A percentile compares a stretch with the other conserved stretches of the same genome.
These are phyloP conservation scores for Drosophila neocordata DNA, from an alignment of 1,140 invertebrate genomes.

Conservation along the genomic window DNA sequence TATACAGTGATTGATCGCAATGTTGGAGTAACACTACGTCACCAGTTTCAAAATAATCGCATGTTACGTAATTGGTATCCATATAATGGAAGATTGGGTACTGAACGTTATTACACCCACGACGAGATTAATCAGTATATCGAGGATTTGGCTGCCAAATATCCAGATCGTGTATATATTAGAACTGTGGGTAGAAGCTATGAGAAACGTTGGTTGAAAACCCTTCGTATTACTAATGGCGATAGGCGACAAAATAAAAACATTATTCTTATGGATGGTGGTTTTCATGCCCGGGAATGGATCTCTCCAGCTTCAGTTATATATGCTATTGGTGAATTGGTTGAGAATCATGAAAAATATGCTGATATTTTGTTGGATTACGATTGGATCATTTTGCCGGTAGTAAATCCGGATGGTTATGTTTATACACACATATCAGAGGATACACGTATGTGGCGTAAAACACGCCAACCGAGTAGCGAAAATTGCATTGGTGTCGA, in stretches of 20 bases:
- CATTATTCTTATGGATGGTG: conserved; percentile 84
- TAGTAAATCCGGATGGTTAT: conserved; percentile 84
- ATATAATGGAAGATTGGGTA: conserved; percentile 52
- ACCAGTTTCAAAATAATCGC: conserved; percentile 40
- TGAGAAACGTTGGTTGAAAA: conserved; percentile 84
- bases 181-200: conserved; percentile 83
- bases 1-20: conserved; percentile 52
- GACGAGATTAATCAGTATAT: conserved; percentile 84
- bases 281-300: conserved; percentile 88
- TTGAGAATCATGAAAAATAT: conserved; percentile 83
- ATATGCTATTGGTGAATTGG: conserved; percentile 86
- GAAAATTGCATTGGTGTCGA: conserved; percentile 85
- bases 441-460: conserved; percentile 84
- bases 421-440: conserved; percentile 68
- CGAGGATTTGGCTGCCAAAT: conserved; percentile 77
- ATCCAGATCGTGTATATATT: conserved; percentile 82
- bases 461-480: conserved; percentile 75
- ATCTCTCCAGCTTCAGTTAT: conserved; percentile 86
- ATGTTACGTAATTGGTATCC: conserved; percentile 42
- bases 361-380: conserved; percentile 83
- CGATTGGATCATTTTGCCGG: conserved; percentile 86
- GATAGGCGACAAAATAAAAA: conserved; percentile 82
- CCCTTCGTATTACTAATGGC: conserved; percentile 84
- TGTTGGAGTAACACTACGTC: conserved; percentile 47
- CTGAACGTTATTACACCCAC: conserved; percentile 61